Conservation (phyloP, 23 tunicate species). For the Ascidia mentula region DNA sequence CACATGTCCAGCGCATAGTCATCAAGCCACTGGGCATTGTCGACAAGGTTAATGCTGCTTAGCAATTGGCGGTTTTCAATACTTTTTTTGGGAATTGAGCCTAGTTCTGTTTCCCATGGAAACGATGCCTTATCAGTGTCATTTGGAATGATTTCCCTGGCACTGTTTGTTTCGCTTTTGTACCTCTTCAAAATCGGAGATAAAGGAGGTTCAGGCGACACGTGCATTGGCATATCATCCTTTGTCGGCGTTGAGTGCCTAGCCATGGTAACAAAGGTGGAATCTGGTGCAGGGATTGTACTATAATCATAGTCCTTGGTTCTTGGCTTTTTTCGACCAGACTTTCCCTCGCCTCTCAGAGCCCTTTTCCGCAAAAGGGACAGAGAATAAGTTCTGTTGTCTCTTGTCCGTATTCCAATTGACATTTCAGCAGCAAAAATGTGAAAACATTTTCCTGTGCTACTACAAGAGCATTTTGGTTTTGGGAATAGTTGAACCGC, state of each 20-base stretch:
- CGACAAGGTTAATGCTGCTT: too few relatives aligned
- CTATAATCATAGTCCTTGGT: constrained; percentile 12
- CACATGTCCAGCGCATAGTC: not conserved
- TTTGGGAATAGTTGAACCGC: constrained; percentile 10
- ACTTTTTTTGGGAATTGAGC: too few relatives aligned
- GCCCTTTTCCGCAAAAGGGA: not conserved
- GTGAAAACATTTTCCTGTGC: constrained; percentile 29
- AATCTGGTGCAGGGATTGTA: not conserved
- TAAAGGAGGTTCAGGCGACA: not conserved
- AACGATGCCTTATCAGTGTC: not conserved
- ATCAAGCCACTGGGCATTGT: not conserved
- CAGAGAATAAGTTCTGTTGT: not conserved
- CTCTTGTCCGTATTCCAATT: not conserved
- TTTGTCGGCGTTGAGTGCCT: too few relatives aligned
- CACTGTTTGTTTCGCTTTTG: not conserved
- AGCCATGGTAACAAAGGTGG: not conserved
- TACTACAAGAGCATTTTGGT: constrained; percentile 26
- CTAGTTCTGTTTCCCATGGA: too few relatives aligned
- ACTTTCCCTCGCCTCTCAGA: too few relatives aligned
- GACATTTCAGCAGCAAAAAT: constrained; percentile 10
- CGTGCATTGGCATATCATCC: not conserved
- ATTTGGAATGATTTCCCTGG: not conserved
- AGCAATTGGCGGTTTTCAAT: too few relatives aligned
- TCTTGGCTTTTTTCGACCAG: not conserved
- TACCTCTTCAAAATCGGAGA: not conserved